phyloP scores from a whole-genome alignment of 1,140 invertebrate genomes.

The Lordiphosa stackelbergi region DNA sequence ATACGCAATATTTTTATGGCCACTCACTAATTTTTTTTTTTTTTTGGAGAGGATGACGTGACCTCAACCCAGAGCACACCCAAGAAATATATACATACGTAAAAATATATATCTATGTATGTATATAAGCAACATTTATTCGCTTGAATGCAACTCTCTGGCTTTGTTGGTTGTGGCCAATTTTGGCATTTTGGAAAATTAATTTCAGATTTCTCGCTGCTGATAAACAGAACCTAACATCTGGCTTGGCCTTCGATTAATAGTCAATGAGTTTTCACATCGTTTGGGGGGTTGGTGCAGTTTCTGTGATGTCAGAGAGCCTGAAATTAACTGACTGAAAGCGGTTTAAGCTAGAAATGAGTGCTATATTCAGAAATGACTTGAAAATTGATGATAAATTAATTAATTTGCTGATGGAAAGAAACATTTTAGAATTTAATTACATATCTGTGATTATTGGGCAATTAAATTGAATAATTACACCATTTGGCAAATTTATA shows the following conservation, averaged over 20 bases:
- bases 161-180: slow-evolving; percentile 26
- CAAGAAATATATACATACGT: neutral
- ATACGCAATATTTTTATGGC: slow-evolving; percentile 65
- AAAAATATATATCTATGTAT: slow-evolving; percentile 18
- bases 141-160: slow-evolving; percentile 62
- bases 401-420: no score
- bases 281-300: slow-evolving; percentile 29
- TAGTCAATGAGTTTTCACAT: slow-evolving; percentile 20
- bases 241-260: slow-evolving; percentile 31
- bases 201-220: slow-evolving; percentile 48
- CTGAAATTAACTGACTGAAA: slow-evolving; percentile 24
- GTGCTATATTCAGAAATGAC: no score
- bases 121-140: slow-evolving; percentile 13
- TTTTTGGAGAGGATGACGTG: slow-evolving; percentile 21
- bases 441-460: no score
- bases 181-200: slow-evolving; percentile 57
- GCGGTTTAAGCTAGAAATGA: slow-evolving; percentile 8
- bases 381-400: no score
- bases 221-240: slow-evolving; percentile 46
- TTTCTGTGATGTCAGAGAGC: slow-evolving; percentile 3
- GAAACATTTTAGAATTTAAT: no score
- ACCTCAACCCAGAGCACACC: slow-evolving; percentile 50
- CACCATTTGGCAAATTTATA: no score
- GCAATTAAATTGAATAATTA: no score
- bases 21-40: slow-evolving; percentile 11